Base-by-base conservation (phyloP, 2,797 vertebrate species). In the Pantherophis vulpinus region DNA sequence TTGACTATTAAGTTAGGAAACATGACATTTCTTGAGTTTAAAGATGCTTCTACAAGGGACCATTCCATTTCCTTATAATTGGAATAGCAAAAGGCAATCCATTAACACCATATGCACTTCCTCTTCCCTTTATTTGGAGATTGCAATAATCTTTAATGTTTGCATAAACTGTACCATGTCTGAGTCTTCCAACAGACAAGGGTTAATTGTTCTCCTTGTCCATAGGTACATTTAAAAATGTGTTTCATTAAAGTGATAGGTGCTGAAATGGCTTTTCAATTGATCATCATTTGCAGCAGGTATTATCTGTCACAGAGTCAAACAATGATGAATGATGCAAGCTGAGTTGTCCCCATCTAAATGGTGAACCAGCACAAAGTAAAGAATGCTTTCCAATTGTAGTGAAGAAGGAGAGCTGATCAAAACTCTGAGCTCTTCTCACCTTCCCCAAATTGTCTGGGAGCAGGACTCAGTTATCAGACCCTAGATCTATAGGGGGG, bases 161-260 rank as follows among this genome's bases (percentile, higher is more conserved):
- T 93, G 87, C 93, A 88, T 89, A 91, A 91, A 63, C 88, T 70
- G 93, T 27, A 63, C 58, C 87, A 61, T 89, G 90, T 93, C 74
- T 89, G 90, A 89, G 90, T 89, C 58, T 89, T 89, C 58, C 90
- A n/a, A 32, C 61, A 87, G 90, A 63, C 90, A 93, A 86, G 87
- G 93, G 90, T 93, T 93, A 93, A 93, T 93, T 93, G 93, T 86
- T 91, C 60, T 91, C 66, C 66, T 47, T 83, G 90, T 89, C 90
- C 42, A 56, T 74, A 91, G 70, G 87, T 91, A 91, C 90, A 89
- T 89, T 93, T 93, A 91, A 89, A 93, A 91, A 91, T 86, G 93
- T 93, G 90, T 91, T 93, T 91, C 90, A 93, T 93, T 93, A 93
- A 91, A 91, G 66, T 89, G 90, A 93, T 93, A 93, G 63, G 90